Percentiles rank a stretch among this genome's conserved stretches.
phyloP scores from a whole-genome alignment of 2,888 invertebrate species.

The Protophormia terraenovae region DNA sequence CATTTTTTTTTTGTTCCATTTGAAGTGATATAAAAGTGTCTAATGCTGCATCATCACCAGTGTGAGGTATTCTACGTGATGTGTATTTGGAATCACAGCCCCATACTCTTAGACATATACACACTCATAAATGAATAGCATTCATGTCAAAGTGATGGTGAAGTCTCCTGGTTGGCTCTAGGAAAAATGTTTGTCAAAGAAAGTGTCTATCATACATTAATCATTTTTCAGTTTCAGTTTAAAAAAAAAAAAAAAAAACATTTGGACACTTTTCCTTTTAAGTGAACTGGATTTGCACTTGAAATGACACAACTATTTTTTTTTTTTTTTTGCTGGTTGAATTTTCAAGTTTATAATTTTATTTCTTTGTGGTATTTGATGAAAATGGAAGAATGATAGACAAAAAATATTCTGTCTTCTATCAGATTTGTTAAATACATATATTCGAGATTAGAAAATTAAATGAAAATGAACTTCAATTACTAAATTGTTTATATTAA shows the following conservation, averaged over 20 bases:
- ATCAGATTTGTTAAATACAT: no score
- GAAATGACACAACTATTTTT: no score
- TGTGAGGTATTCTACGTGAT: conserved; percentile 51
- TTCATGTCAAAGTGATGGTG: background rate
- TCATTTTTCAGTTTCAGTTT: background rate
- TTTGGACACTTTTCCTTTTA: background rate
- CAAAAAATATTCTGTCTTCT: no score
- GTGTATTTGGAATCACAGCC: conserved; percentile 35
- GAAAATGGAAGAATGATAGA: no score
- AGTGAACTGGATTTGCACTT: background rate
- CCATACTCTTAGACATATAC: background rate
- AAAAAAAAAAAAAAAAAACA: background rate
- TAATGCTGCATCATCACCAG: conserved; percentile 32
- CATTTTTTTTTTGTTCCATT: conserved; percentile 12
- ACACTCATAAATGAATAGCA: background rate
- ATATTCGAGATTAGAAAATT: no score
- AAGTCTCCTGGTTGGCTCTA: background rate
- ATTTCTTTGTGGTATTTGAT: no score
- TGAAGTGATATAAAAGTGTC: conserved; percentile 45
- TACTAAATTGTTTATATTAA: no score
- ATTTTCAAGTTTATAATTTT: no score
- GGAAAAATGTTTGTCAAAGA: conserved; percentile 38
- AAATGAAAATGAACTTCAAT: no score
- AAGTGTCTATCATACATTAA: background rate
- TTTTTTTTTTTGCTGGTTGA: no score